Evolutionary conservation across 2,888 invertebrate species (phyloP).

Genomic region (Xanthorhoe spadicearia): DNA sequence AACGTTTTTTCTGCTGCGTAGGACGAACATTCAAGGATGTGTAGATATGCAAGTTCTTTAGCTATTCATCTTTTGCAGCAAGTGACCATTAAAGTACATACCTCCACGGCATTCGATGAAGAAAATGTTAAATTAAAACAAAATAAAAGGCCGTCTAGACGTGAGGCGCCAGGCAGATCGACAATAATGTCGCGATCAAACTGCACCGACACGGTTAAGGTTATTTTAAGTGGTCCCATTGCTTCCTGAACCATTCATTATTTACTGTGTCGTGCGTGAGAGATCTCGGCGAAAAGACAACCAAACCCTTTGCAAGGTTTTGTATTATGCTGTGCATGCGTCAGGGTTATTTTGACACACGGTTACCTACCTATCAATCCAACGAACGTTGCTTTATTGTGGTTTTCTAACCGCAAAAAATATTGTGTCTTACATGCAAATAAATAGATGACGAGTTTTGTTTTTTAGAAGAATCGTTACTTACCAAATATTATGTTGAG

Average conservation of each 20-base stretch:
- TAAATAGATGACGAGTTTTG: neutral
- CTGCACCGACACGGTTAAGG: conserved; percentile 52
- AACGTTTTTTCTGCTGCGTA: conserved; percentile 33
- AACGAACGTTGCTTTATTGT: neutral
- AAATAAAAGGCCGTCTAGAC: conserved; percentile 58
- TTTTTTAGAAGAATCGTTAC: too few species aligned
- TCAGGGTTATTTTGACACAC: conserved; percentile 4
- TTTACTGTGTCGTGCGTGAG: conserved; percentile 40
- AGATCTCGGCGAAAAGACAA: conserved; percentile 33
- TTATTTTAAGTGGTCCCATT: conserved; percentile 60
- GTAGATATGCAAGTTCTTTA: conserved; percentile 25
- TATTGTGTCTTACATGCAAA: neutral
- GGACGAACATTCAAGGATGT: conserved; percentile 25
- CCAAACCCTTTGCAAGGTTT: conserved; percentile 6
- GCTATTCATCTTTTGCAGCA: conserved; percentile 41
- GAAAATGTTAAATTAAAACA: conserved; percentile 55
- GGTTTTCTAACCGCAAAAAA: conserved; percentile 5
- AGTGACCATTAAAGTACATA: conserved; percentile 43
- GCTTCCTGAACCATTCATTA: conserved; percentile 59
- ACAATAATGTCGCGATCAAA: conserved; percentile 51
- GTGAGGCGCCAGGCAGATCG: conserved; percentile 56
- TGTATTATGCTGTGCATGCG: neutral
- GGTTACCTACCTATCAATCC: neutral
- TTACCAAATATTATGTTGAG: too few species aligned
- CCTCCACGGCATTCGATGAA: conserved; percentile 42